phyloP scores from a whole-genome alignment of 2,888 invertebrate genomes.

The Scaptomyza caliginosa region DNA sequence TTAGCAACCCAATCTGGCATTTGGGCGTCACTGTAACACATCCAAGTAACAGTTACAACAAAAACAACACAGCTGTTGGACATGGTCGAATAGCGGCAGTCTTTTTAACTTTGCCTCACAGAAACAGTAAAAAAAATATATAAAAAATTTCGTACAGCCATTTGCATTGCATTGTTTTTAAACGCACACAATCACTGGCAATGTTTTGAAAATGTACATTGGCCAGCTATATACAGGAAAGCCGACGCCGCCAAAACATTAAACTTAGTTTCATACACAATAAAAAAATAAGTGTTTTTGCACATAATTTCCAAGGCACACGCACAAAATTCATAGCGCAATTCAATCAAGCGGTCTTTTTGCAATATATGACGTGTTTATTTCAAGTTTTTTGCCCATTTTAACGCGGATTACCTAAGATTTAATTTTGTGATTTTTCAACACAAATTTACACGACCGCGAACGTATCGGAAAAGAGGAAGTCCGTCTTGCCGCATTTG shows the following conservation, averaged over 20 bases:
- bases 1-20: neutral
- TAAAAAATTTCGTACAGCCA: constrained; percentile 30
- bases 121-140: constrained; percentile 54
- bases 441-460: constrained; percentile 84
- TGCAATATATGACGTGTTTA: constrained; percentile 28
- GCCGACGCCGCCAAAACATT: constrained; percentile 31
- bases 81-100: constrained; percentile 9
- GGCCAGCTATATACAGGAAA: constrained; percentile 11
- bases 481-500: constrained; percentile 79
- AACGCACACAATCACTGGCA: constrained; percentile 18
- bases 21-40: constrained; percentile 4
- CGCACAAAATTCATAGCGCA: constrained; percentile 46
- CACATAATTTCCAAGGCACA: constrained; percentile 51
- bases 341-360: constrained; percentile 10
- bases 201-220: constrained; percentile 13
- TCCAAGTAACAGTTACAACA: constrained; percentile 13
- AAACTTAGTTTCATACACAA: constrained; percentile 53
- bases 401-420: constrained; percentile 83
- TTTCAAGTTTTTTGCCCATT: constrained; percentile 51
- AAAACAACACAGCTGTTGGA: constrained; percentile 31
- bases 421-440: constrained; percentile 83
- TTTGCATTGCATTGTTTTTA: constrained; percentile 28
- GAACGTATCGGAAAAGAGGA: constrained; percentile 84
- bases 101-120: constrained; percentile 33
- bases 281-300: constrained; percentile 57